A percentile compares a stretch with the other conserved stretches of the same genome.
phyloP scores from a whole-genome alignment of 2,113 vertebrate genomes.

The Puntigrus tetrazona region DNA sequence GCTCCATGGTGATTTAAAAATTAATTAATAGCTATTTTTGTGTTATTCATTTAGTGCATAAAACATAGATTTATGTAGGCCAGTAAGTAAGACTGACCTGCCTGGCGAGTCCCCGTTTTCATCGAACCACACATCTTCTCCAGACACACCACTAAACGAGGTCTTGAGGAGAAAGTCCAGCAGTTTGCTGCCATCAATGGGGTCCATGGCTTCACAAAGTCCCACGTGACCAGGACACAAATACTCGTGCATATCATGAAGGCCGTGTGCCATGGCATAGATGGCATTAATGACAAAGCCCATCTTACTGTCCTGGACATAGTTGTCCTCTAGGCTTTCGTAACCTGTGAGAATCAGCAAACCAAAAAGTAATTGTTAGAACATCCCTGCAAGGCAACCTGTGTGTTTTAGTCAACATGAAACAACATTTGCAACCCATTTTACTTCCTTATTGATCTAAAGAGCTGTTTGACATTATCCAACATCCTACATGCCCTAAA shows the following conservation, averaged over 20 bases:
- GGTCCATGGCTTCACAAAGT: slow-evolving; percentile 92
- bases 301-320: slow-evolving; percentile 99
- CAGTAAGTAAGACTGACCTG: slow-evolving; percentile 76
- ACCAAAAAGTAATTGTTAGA: not conserved
- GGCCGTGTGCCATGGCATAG: slow-evolving; percentile 95
- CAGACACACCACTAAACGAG: slow-evolving; percentile 89
- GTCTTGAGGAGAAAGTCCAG: slow-evolving; percentile 93
- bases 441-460: not conserved
- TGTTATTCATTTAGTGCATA: not conserved
- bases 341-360: slow-evolving; percentile 79
- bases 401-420: slow-evolving; percentile 4
- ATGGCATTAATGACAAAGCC: slow-evolving; percentile 99
- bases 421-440: not conserved
- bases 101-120: slow-evolving; percentile 96
- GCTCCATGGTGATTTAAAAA: not conserved
- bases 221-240: slow-evolving; percentile 86
- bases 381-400: not conserved
- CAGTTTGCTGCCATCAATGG: slow-evolving; percentile 91
- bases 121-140: slow-evolving; percentile 96
- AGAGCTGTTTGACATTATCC: not conserved
- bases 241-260: slow-evolving; percentile 90
- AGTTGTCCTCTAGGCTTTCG: slow-evolving; percentile 94
- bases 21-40: slow-evolving; percentile 19
- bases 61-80: not conserved
- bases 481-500: not conserved